Evolutionary conservation across 2,113 vertebrate genomes (phyloP).

Genomic region (Cariama cristata): DNA sequence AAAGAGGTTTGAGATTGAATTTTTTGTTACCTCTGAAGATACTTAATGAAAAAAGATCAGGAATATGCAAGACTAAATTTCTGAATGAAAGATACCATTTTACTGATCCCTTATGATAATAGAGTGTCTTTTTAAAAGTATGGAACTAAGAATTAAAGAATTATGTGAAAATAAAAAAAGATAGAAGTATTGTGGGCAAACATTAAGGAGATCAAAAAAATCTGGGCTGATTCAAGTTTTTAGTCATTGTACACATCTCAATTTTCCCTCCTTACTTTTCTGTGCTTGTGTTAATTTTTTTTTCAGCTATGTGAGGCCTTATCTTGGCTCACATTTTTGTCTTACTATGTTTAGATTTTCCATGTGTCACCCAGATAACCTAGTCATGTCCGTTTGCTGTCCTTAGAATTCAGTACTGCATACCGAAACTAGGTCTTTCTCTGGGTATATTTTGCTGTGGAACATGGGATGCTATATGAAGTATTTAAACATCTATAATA

Average conservation of each 20-base stretch:
- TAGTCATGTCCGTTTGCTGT: background rate
- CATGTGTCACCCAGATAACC: background rate
- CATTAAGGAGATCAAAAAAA: background rate
- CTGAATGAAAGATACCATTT: background rate
- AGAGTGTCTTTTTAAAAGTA: background rate
- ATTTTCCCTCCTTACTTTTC: background rate
- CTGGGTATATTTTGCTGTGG: background rate
- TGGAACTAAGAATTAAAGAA: background rate
- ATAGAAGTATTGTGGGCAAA: background rate
- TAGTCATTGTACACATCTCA: background rate
- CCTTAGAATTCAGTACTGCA: background rate
- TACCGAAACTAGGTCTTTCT: background rate
- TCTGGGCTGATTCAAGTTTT: background rate
- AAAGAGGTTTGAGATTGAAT: background rate
- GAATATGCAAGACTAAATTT: background rate
- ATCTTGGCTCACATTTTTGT: background rate
- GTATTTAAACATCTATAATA: background rate
- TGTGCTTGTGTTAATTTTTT: background rate
- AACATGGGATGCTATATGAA: background rate
- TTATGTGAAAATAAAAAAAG: background rate
- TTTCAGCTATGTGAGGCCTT: background rate
- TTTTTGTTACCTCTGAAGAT: background rate
- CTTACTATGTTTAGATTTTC: conserved; percentile 3
- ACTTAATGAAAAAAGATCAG: background rate
- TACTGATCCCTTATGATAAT: background rate